phyloP scores from a whole-genome alignment of 2,888 invertebrate species.

The Plebejus argus region DNA sequence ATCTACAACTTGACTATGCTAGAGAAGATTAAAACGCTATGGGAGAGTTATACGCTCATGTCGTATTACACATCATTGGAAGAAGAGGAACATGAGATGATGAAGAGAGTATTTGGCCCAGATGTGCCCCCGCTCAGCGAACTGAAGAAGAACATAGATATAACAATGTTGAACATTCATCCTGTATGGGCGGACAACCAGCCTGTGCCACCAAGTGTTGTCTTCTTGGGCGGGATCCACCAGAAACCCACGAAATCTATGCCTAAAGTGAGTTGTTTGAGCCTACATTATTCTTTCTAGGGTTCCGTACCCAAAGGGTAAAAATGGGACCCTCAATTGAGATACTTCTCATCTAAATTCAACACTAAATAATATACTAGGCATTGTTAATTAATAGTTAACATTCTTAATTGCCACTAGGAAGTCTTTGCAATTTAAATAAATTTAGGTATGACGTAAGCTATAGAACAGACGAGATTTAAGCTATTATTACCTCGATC shows the following conservation, averaged over 20 bases:
- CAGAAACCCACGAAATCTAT: slow-evolving; percentile 52
- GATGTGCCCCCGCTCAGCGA: slow-evolving; percentile 44
- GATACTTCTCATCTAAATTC: background rate
- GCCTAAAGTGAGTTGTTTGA: slow-evolving; percentile 51
- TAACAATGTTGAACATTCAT: slow-evolving; percentile 63
- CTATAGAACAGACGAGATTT: no score
- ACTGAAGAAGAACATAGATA: slow-evolving; percentile 49
- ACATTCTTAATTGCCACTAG: no score
- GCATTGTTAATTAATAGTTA: no score
- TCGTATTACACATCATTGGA: slow-evolving; percentile 29
- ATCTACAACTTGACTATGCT: slow-evolving; percentile 46
- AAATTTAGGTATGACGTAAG: no score
- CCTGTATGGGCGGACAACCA: slow-evolving; percentile 56
- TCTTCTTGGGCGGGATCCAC: slow-evolving; percentile 64
- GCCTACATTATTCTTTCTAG: background rate
- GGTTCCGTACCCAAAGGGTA: no score
- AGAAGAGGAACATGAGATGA: slow-evolving; percentile 38
- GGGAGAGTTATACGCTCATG: background rate
- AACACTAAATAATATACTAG: background rate
- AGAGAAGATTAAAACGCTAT: slow-evolving; percentile 47
- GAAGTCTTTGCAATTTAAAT: no score
- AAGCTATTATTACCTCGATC: no score
- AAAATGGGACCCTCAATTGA: no score
- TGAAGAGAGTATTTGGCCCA: slow-evolving; percentile 45
- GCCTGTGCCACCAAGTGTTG: slow-evolving; percentile 60